Evolutionary conservation across 2,888 invertebrate species (phyloP).

Genomic region (Tetheella fluctuosa): DNA sequence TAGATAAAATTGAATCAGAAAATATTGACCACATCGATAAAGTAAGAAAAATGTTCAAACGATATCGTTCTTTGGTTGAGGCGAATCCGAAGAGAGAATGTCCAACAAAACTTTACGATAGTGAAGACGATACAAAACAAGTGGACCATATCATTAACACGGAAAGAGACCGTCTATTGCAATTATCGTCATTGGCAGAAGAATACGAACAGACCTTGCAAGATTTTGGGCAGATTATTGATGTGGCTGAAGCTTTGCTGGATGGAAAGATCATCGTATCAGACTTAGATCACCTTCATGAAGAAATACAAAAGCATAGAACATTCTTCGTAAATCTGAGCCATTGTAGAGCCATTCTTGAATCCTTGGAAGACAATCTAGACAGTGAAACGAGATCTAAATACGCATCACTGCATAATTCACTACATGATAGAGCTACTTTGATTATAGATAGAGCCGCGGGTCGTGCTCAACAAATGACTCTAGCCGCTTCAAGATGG

Average conservation of each 20-base stretch:
- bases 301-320: constrained; percentile 94
- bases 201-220: constrained; percentile 95
- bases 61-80: constrained; percentile 86
- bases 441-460: constrained; percentile 92
- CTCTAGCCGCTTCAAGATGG: constrained; percentile 93
- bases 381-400: constrained; percentile 91
- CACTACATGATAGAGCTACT: constrained; percentile 90
- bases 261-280: constrained; percentile 90
- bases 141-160: constrained; percentile 87
- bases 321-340: constrained; percentile 95
- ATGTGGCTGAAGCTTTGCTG: constrained; percentile 91
- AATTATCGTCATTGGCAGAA: constrained; percentile 89
- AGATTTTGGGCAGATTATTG: constrained; percentile 93
- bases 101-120: constrained; percentile 86
- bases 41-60: constrained; percentile 85
- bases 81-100: constrained; percentile 88
- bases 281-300: constrained; percentile 91
- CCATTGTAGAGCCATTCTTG: constrained; percentile 93
- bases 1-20: constrained; percentile 88
- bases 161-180: constrained; percentile 90
- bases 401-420: constrained; percentile 89
- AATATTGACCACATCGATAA: constrained; percentile 86
- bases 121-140: constrained; percentile 87
- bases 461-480: constrained; percentile 91
- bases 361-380: constrained; percentile 92